Percentiles rank a stretch among this genome's conserved stretches.
phyloP scores from a whole-genome alignment of 2,888 invertebrate species.

The Amphipoea lucens region DNA sequence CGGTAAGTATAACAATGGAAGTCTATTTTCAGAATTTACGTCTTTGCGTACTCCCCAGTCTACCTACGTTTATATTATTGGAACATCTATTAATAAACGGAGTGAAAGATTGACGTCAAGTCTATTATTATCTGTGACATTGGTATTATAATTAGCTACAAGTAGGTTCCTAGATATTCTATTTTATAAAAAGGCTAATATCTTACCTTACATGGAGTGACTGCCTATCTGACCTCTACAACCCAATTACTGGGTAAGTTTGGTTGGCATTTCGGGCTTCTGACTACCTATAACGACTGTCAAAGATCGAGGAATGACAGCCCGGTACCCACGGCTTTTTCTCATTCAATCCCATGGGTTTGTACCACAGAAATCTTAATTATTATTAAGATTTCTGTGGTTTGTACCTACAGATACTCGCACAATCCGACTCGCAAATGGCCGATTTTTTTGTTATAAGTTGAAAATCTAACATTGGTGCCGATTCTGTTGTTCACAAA shows the following conservation, averaged over 20 bases:
- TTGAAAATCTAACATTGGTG: neutral
- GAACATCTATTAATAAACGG: conserved; percentile 12
- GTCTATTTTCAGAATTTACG: conserved; percentile 14
- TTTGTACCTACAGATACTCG: neutral
- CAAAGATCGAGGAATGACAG: neutral
- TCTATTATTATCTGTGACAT: neutral
- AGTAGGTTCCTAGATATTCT: neutral
- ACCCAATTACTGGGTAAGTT: too few species aligned
- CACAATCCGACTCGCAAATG: neutral
- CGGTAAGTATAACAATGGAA: neutral
- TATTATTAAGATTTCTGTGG: too few species aligned
- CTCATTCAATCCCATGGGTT: neutral
- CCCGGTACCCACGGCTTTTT: neutral
- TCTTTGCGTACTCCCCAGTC: conserved; percentile 7
- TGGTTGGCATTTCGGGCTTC: too few species aligned
- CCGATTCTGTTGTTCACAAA: too few species aligned
- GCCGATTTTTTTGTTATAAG: neutral
- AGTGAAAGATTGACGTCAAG: conserved; percentile 35
- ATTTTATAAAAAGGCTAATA: neutral
- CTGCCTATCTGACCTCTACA: too few species aligned
- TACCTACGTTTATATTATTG: conserved; percentile 2
- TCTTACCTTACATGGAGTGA: too few species aligned
- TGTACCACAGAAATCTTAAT: too few species aligned
- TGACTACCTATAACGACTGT: neutral
- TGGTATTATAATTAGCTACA: neutral